A percentile compares a stretch with the other conserved stretches of the same genome.
Evolutionary conservation across 2,888 invertebrate genomes (phyloP).

Genomic region (Ischnus inquisitorius): DNA sequence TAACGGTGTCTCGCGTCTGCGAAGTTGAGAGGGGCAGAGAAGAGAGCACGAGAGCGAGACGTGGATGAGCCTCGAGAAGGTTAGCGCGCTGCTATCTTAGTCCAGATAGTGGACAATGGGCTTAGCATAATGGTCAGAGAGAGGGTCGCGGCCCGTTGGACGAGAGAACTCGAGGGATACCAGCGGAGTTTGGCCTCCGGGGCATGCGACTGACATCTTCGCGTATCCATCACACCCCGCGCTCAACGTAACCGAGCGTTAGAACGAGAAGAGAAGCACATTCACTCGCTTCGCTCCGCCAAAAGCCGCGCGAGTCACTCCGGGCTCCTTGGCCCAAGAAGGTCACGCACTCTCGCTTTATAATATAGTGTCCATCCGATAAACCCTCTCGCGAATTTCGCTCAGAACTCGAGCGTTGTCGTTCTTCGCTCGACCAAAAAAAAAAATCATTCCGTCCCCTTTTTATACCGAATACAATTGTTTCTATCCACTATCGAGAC

Average conservation of each 20-base stretch:
- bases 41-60: slow-evolving; percentile 31
- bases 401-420: slow-evolving; percentile 2
- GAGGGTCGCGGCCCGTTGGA: slow-evolving; percentile 74
- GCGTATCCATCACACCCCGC: slow-evolving; percentile 82
- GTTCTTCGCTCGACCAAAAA: too few relatives aligned
- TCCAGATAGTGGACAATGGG: slow-evolving; percentile 84
- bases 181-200: slow-evolving; percentile 76
- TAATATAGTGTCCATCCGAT: slow-evolving; percentile 76
- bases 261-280: slow-evolving; percentile 37
- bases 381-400: slow-evolving; percentile 53
- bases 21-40: slow-evolving; percentile 42
- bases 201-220: slow-evolving; percentile 84
- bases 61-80: slow-evolving; percentile 64
- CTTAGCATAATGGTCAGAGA: slow-evolving; percentile 84
- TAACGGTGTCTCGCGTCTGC: slow-evolving; percentile 77
- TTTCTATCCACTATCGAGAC: neutral
- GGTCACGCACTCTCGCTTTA: slow-evolving; percentile 79
- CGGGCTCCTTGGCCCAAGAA: slow-evolving; percentile 20
- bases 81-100: slow-evolving; percentile 80
- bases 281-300: slow-evolving; percentile 49
- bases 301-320: slow-evolving; percentile 42
- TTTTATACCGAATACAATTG: neutral
- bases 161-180: slow-evolving; percentile 68
- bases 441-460: neutral
- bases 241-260: slow-evolving; percentile 44